Evolutionary conservation across 2,888 invertebrate species (phyloP).

Genomic region (Heliconius charithonia): DNA sequence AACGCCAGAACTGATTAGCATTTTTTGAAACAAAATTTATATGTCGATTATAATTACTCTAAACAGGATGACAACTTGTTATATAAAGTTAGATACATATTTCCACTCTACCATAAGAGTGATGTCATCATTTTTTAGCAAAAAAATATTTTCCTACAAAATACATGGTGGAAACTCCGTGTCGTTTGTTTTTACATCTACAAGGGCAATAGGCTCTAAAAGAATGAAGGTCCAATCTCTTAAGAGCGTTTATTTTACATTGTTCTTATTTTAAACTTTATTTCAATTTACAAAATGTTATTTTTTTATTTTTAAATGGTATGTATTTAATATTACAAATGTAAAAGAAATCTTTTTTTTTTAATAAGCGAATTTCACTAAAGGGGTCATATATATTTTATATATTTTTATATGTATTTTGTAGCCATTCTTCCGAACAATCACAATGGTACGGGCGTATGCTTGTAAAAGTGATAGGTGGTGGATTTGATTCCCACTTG

Average conservation of each 20-base stretch:
- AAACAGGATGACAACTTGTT: background rate
- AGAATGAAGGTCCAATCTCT: constrained; percentile 40
- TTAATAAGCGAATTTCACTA: no score
- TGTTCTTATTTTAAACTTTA: constrained; percentile 27
- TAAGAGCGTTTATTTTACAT: constrained; percentile 34
- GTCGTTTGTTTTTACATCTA: constrained; percentile 41
- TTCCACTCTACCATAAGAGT: background rate
- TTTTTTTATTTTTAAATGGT: background rate
- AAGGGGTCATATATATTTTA: no score
- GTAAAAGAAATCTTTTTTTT: background rate
- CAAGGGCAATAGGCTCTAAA: constrained; percentile 39
- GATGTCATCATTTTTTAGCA: background rate
- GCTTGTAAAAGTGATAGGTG: no score
- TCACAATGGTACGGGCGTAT: no score
- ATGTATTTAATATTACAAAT: background rate
- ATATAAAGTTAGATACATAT: background rate
- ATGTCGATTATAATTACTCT: background rate
- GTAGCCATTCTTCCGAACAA: no score
- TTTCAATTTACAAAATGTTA: constrained; percentile 20
- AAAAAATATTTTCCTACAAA: constrained; percentile 22
- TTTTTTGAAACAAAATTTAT: background rate
- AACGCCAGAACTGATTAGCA: background rate
- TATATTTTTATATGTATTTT: no score
- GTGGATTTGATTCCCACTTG: no score
- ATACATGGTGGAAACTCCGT: background rate